Evolutionary conservation across 2,797 vertebrate genomes (phyloP), one percentile per base, ranked within the genome.

Genomic region (Dendrocincla tyrannina): DNA sequence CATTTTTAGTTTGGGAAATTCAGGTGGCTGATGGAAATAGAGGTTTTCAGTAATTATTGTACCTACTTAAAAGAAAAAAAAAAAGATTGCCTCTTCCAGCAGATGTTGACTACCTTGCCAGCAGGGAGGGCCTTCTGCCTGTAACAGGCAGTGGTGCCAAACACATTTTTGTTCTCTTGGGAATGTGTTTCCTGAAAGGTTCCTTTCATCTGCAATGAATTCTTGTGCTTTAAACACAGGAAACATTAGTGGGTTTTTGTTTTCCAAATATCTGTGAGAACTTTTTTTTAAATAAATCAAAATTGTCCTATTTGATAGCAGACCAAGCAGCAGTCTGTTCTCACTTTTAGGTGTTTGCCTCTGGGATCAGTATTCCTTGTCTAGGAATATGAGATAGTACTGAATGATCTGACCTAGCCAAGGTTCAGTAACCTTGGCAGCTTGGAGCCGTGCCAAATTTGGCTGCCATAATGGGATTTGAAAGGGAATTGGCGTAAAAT

Each of bases 201-300:
- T 88, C 32, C 69, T 92, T 95, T 94, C 63, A 88, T 91, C 85
- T 86, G 39, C 37, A 32, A 20, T 46, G 42, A 92, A 84, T 84
- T 78, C 18, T 59, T 66, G 25, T 79, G 37, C 69, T 92, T 94
- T 63, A 92, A 88, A 81, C 66, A 91, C 44, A 88, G 82, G 91
- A 88, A 95, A 75, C 15, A 3, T 35, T 37, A 66, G 25, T 62
- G 49, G 44, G 42, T 1, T 47, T 88, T 9, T 67, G 60, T 67
- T 59, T 70, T 4, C 8, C 33, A 68, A 18, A 49, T 89, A 77
- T 88, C 53, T 72, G 11, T 47, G 79, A 62, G 66, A 75, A 62
- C 19, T 39, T 22, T 16, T 79, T 44, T 20, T 35, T 6, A 91
- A 55, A 27, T n/a, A 18, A 77, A 56, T 64, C 49, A 19, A 75